These are phyloP conservation scores for Halcyon senegalensis DNA, from an alignment of 2,113 vertebrate species.

Conservation along the genomic window DNA sequence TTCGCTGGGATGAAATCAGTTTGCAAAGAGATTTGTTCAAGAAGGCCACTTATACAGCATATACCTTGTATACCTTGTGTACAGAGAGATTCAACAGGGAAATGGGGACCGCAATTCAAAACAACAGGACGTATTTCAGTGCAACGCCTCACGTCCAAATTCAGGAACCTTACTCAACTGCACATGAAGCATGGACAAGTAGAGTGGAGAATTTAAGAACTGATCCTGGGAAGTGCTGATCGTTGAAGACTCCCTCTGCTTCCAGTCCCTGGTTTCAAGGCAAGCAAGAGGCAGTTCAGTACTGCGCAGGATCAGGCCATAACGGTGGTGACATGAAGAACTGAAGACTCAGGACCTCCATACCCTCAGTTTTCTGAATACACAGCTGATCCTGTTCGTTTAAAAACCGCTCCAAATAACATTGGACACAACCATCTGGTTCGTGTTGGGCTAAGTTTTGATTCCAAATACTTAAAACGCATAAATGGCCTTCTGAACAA, in stretches of 20 bases:
- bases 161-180: not conserved
- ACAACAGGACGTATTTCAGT: not conserved
- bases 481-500: constrained; percentile 80
- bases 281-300: not conserved
- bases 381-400: not conserved
- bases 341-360: not conserved
- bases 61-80: constrained; percentile 41
- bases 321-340: not conserved
- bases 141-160: not conserved
- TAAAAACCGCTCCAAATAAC: not conserved
- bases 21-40: constrained; percentile 75
- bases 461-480: not conserved
- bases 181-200: not conserved
- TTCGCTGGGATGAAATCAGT: constrained; percentile 76
- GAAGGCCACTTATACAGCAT: constrained; percentile 78
- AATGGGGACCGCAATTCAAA: not conserved
- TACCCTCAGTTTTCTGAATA: constrained; percentile 4
- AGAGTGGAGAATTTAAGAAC: not conserved
- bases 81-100: constrained; percentile 18
- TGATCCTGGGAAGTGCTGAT: not conserved
- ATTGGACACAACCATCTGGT: constrained; percentile 15
- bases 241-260: not conserved
- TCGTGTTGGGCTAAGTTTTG: not conserved
- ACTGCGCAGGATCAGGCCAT: not conserved
- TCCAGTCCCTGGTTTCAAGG: not conserved